Evolutionary conservation across 2,888 invertebrate species (phyloP).

Genomic region (Capitulum mitella): DNA sequence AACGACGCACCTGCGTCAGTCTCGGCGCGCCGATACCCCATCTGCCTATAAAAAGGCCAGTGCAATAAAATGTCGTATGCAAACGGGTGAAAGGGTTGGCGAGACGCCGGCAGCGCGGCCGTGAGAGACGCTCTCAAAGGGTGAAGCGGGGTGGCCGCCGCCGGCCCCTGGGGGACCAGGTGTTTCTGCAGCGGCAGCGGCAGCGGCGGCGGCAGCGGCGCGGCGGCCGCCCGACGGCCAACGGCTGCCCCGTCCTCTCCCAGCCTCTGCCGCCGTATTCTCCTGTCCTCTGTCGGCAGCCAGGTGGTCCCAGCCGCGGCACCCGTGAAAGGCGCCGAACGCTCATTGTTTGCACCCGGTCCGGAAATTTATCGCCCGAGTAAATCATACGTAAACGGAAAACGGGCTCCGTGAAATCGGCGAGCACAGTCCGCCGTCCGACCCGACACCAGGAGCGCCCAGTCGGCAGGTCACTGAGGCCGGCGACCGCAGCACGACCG

Average conservation of each 20-base stretch:
- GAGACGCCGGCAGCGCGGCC: not conserved
- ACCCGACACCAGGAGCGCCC: no score
- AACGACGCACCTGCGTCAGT: constrained; percentile 14
- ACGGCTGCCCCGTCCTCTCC: no score
- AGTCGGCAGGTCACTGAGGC: not conserved
- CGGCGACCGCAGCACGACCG: not conserved
- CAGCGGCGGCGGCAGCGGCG: not conserved
- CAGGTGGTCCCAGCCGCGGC: not conserved
- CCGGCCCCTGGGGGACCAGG: not conserved
- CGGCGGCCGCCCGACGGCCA: not conserved
- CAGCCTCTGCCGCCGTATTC: no score
- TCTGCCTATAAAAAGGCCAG: constrained; percentile 18
- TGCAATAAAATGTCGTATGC: not conserved
- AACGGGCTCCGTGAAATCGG: not conserved
- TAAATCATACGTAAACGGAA: constrained; percentile 23
- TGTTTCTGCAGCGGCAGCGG: not conserved
- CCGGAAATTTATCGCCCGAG: constrained; percentile 21
- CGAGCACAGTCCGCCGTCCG: no score
- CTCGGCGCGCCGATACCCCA: not conserved
- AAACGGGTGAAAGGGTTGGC: not conserved
- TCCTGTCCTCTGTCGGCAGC: no score
- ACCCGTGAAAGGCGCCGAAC: constrained; percentile 9
- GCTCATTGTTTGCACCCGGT: constrained; percentile 19
- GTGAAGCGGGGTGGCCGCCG: not conserved
- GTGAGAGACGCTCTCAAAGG: not conserved